A percentile compares a stretch with the other conserved stretches of the same genome.
Evolutionary conservation across 1,140 invertebrate genomes (phyloP).

Genomic region (Papilio dardanus): DNA sequence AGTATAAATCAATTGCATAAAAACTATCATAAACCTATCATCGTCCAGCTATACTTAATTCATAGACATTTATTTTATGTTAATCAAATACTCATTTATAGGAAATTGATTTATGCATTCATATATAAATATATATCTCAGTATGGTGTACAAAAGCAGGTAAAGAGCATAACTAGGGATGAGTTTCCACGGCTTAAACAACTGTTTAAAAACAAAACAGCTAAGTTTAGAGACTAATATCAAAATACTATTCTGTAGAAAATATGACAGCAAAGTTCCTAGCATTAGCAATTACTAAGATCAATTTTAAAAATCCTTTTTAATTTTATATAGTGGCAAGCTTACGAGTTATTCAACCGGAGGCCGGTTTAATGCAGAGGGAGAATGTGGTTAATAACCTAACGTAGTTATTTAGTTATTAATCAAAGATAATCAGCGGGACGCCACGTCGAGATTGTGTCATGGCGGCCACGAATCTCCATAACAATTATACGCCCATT

Average conservation of each 20-base stretch:
- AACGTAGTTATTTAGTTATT: slow-evolving; percentile 63
- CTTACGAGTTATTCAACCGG: background rate
- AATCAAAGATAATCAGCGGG: slow-evolving; percentile 61
- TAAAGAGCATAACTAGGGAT: too few relatives aligned
- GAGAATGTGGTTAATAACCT: slow-evolving; percentile 42
- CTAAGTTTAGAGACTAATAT: too few relatives aligned
- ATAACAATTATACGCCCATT: slow-evolving; percentile 75
- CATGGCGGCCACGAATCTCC: slow-evolving; percentile 60
- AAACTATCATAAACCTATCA: background rate
- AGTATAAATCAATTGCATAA: background rate
- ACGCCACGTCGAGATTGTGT: slow-evolving; percentile 57
- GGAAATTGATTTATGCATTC: background rate
- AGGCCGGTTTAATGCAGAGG: background rate
- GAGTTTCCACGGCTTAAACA: too few relatives aligned
- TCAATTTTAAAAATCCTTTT: background rate
- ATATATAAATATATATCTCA: background rate
- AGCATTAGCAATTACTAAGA: background rate
- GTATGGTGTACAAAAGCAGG: background rate
- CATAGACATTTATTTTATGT: background rate
- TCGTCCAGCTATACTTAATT: background rate
- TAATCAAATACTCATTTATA: slow-evolving; percentile 6
- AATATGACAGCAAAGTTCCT: background rate
- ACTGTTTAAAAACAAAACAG: too few relatives aligned
- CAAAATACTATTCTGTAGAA: background rate
- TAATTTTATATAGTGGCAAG: background rate